Percentiles rank a stretch among this genome's conserved stretches.
These are phyloP conservation scores for Phthorimaea operculella DNA, from an alignment of 1,140 invertebrate genomes.

Conservation along the genomic window DNA sequence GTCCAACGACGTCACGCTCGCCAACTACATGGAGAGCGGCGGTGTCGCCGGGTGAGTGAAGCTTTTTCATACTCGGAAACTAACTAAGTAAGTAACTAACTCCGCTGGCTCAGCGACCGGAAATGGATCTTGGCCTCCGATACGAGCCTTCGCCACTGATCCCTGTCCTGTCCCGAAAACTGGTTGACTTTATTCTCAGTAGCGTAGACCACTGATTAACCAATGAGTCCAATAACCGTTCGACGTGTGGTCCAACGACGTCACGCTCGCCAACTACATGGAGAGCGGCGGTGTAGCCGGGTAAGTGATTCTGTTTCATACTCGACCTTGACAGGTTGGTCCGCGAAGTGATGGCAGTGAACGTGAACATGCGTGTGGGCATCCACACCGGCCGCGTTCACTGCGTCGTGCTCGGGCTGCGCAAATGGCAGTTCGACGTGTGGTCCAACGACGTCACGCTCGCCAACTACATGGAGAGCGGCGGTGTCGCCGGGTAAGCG, in stretches of 20 bases:
- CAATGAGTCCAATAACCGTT: too few relatives aligned
- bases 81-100: too few relatives aligned
- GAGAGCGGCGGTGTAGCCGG: conserved; percentile 94
- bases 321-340: conserved; percentile 71
- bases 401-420: conserved; percentile 92
- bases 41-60: conserved; percentile 87
- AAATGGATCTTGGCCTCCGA: too few relatives aligned
- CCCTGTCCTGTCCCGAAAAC: too few relatives aligned
- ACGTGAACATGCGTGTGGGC: conserved; percentile 95
- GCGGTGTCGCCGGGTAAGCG: conserved; percentile 88
- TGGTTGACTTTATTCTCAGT: too few relatives aligned
- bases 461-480: conserved; percentile 96
- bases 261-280: conserved; percentile 96
- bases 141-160: too few relatives aligned
- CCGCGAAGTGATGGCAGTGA: conserved; percentile 88
- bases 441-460: conserved; percentile 97
- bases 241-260: conserved; percentile 97
- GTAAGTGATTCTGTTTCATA: conserved; percentile 61
- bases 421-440: conserved; percentile 88
- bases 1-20: conserved; percentile 95
- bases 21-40: conserved; percentile 96
- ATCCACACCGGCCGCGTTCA: conserved; percentile 94
- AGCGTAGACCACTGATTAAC: too few relatives aligned
- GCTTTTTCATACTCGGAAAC: too few relatives aligned
- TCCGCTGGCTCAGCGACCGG: too few relatives aligned